Evolutionary conservation across 2,888 invertebrate species (phyloP).

Genomic region (Catonia carolina): DNA sequence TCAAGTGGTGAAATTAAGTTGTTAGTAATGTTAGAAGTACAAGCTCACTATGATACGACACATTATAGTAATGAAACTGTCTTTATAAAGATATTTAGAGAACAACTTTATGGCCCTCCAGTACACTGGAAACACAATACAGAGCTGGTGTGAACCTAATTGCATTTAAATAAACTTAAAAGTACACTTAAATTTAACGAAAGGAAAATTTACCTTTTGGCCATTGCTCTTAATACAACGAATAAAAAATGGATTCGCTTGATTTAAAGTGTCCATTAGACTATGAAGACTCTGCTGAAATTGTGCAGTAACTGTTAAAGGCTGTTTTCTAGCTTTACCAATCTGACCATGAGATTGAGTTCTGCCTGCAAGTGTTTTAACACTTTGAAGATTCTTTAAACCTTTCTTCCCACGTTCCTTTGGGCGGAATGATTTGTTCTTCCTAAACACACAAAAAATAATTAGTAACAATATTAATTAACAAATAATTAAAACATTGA

Average conservation of each 20-base stretch:
- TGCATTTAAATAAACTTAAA: too few relatives aligned
- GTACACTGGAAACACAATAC: too few relatives aligned
- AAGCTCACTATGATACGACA: too few relatives aligned
- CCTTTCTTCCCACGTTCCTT: slow-evolving; percentile 78
- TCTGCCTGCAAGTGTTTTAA: slow-evolving; percentile 81
- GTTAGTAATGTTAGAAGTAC: too few relatives aligned
- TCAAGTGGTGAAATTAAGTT: too few relatives aligned
- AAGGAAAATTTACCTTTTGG: slow-evolving; percentile 73
- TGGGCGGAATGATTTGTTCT: slow-evolving; percentile 88
- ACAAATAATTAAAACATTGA: slow-evolving; percentile 5
- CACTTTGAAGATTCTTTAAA: slow-evolving; percentile 82
- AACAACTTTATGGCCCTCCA: too few relatives aligned
- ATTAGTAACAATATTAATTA: slow-evolving; percentile 16
- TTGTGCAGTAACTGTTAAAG: slow-evolving; percentile 89
- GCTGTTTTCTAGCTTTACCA: slow-evolving; percentile 71
- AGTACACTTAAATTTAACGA: too few relatives aligned
- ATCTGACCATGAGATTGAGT: slow-evolving; percentile 47
- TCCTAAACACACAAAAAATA: slow-evolving; percentile 53
- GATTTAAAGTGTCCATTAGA: slow-evolving; percentile 88
- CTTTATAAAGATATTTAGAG: too few relatives aligned
- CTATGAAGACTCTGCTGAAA: slow-evolving; percentile 89
- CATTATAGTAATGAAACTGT: too few relatives aligned
- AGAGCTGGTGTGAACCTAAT: too few relatives aligned
- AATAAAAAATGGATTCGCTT: slow-evolving; percentile 78
- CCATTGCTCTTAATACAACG: slow-evolving; percentile 94